A percentile compares a stretch with the other conserved stretches of the same genome.
Evolutionary conservation across 2,888 invertebrate genomes (phyloP).

Genomic region (Rosalia funebris): DNA sequence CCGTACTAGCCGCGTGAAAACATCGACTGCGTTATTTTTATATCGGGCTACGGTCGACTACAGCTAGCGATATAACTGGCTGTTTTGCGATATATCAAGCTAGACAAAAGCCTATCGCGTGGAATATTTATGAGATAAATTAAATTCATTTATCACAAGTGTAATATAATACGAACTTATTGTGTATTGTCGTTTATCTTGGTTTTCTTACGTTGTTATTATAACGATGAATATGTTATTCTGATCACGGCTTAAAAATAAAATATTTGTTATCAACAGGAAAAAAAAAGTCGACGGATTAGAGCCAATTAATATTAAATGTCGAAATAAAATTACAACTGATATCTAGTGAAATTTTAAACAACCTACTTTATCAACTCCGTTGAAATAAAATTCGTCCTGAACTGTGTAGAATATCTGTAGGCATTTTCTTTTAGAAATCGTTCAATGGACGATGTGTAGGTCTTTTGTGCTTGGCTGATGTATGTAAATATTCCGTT

Average conservation of each 20-base stretch:
- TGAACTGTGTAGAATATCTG: not conserved
- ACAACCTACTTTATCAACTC: not conserved
- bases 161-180: constrained; percentile 10
- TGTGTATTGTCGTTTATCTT: constrained; percentile 19
- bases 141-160: constrained; percentile 24
- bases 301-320: no score
- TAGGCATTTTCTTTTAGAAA: not conserved
- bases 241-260: no score
- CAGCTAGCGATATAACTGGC: not conserved
- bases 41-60: constrained; percentile 7
- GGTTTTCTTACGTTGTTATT: not conserved
- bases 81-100: constrained; percentile 16
- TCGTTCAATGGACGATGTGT: not conserved
- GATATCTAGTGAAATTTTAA: not conserved
- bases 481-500: no score
- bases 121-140: constrained; percentile 31
- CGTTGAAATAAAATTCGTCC: not conserved
- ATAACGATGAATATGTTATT: not conserved
- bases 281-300: no score
- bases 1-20: constrained; percentile 59
- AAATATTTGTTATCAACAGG: no score
- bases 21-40: constrained; percentile 50
- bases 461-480: not conserved
- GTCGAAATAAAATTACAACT: no score
- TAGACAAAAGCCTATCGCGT: constrained; percentile 25